Evolutionary conservation across 2,888 invertebrate species (phyloP).

Genomic region (Ellobium chinense): DNA sequence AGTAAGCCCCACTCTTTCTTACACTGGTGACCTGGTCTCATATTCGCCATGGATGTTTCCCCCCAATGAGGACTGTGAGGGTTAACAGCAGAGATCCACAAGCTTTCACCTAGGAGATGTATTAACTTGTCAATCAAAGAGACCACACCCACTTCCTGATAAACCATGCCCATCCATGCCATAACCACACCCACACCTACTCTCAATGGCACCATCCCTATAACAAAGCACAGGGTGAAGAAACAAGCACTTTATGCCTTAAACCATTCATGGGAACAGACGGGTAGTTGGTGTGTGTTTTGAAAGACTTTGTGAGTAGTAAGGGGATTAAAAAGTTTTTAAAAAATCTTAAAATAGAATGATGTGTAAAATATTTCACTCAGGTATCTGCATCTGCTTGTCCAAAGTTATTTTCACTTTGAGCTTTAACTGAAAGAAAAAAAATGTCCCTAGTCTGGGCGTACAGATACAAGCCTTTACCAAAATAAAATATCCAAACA

Average conservation of each 20-base stretch:
- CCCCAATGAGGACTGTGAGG: too few relatives aligned
- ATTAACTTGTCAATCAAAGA: constrained; percentile 15
- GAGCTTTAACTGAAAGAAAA: background rate
- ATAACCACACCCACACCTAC: constrained; percentile 29
- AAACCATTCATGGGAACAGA: background rate
- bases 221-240: background rate
- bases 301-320: background rate
- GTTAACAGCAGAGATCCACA: constrained; percentile 20
- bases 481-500: constrained; percentile 28
- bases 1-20: too few relatives aligned
- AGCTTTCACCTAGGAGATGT: constrained; percentile 11
- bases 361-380: too few relatives aligned
- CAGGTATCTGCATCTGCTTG: too few relatives aligned
- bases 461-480: constrained; percentile 19
- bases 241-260: background rate
- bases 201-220: background rate
- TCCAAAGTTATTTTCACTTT: too few relatives aligned
- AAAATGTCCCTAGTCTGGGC: background rate
- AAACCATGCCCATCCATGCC: constrained; percentile 26
- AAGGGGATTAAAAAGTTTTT: background rate
- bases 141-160: constrained; percentile 16
- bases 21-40: too few relatives aligned
- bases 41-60: too few relatives aligned
- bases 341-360: too few relatives aligned
- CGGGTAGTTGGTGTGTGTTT: background rate